These are phyloP conservation scores for Dione juno DNA, from an alignment of 2,888 invertebrate species.

Conservation along the genomic window DNA sequence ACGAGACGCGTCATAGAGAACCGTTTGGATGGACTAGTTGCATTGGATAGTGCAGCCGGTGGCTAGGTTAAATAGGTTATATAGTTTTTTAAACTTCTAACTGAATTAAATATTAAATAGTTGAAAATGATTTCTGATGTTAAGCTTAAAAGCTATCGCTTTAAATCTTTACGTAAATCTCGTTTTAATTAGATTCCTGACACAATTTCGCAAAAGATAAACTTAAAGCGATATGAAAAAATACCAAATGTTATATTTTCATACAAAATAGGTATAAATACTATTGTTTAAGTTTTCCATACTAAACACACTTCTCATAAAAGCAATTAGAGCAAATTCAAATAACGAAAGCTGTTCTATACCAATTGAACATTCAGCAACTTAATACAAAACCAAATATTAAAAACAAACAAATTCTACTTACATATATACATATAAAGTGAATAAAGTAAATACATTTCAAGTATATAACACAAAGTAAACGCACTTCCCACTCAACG, in stretches of 20 bases:
- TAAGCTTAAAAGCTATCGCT: no score
- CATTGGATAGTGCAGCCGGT: slow-evolving; percentile 42
- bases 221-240: no score
- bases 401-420: background rate
- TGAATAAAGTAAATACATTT: slow-evolving; percentile 17
- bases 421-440: slow-evolving; percentile 4
- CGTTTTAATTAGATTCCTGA: no score
- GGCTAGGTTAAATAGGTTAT: background rate
- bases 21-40: slow-evolving; percentile 50
- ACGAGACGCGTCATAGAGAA: slow-evolving; percentile 65
- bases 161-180: no score
- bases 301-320: no score
- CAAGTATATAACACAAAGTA: slow-evolving; percentile 42
- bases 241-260: no score
- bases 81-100: background rate
- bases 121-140: no score
- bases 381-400: background rate
- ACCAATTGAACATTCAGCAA: background rate
- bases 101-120: no score
- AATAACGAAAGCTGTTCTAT: background rate
- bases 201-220: no score
- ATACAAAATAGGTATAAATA: no score
- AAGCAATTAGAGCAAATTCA: background rate
- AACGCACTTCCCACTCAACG: slow-evolving; percentile 63
- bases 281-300: no score